Evolutionary conservation across 2,797 vertebrate genomes (phyloP).

Genomic region (Pempheris klunzingeri): DNA sequence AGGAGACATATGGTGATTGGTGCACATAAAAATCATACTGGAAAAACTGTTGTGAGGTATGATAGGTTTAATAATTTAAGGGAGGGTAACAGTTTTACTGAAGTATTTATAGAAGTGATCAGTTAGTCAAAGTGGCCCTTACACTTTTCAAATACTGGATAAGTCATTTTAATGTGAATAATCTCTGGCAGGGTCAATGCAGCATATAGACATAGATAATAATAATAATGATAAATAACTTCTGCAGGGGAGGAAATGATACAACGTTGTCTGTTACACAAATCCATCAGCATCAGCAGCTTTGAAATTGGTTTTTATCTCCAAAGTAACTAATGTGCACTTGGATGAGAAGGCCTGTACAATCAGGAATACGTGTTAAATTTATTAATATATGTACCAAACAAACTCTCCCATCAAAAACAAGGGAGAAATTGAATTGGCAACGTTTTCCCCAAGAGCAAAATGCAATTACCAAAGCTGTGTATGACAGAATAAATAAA

Average conservation of each 20-base stretch:
- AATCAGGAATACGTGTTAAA: constrained; percentile 70
- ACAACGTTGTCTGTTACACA: constrained; percentile 60
- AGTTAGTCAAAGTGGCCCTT: constrained; percentile 17
- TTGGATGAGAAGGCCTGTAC: constrained; percentile 62
- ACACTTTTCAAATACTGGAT: constrained; percentile 19
- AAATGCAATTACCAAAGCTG: constrained; percentile 73
- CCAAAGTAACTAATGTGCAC: constrained; percentile 67
- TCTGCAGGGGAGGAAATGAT: constrained; percentile 56
- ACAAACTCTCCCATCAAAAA: constrained; percentile 66
- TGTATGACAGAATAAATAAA: constrained; percentile 68
- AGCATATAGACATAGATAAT: constrained; percentile 2
- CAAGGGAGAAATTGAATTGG: constrained; percentile 61
- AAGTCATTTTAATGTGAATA: constrained; percentile 33
- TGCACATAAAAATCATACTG: not conserved
- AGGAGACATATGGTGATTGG: not conserved
- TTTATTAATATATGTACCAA: constrained; percentile 76
- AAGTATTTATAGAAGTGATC: constrained; percentile 7
- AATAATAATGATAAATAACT: constrained; percentile 37
- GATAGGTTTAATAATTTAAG: too few species aligned
- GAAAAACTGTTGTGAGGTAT: not conserved
- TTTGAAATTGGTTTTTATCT: constrained; percentile 76
- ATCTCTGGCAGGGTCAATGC: constrained; percentile 18
- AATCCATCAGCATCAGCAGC: constrained; percentile 75
- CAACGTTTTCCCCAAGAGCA: constrained; percentile 62
- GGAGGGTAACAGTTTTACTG: not conserved